phyloP scores from a whole-genome alignment of 2,797 vertebrate genomes.

The Fratercula arctica region DNA sequence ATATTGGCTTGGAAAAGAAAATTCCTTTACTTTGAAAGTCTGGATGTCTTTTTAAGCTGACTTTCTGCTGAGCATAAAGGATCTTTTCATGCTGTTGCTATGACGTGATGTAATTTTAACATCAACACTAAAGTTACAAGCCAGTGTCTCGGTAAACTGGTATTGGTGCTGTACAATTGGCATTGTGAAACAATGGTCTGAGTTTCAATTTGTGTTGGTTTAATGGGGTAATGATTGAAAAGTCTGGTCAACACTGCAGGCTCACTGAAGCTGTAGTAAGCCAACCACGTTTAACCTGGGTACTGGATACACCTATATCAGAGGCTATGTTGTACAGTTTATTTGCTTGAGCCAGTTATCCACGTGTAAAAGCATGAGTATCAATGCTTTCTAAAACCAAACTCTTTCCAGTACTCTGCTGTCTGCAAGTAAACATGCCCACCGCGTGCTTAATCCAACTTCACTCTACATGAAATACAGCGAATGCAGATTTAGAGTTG shows the following conservation, averaged over 20 bases:
- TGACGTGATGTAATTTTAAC: neutral
- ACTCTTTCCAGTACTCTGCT: neutral
- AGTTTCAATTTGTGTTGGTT: neutral
- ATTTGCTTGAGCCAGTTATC: neutral
- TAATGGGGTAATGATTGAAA: neutral
- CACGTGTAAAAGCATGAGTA: neutral
- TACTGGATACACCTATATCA: neutral
- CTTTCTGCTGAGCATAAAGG: neutral
- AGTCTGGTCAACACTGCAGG: neutral
- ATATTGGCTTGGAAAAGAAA: neutral
- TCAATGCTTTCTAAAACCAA: neutral
- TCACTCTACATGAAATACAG: neutral
- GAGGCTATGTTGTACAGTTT: neutral
- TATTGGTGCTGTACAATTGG: neutral
- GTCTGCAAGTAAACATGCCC: neutral
- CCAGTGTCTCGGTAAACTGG: neutral
- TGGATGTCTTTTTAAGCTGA: neutral
- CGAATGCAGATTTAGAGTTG: neutral
- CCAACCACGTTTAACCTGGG: neutral
- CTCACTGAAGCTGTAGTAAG: neutral
- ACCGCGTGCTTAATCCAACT: neutral
- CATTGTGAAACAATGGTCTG: neutral
- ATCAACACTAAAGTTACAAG: neutral
- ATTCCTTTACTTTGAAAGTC: neutral
- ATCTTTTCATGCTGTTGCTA: neutral